A percentile compares a stretch with the other conserved stretches of the same genome.
Conservation (phyloP, 2,797 vertebrate species). For the Pteronotus mesoamericanus region DNA sequence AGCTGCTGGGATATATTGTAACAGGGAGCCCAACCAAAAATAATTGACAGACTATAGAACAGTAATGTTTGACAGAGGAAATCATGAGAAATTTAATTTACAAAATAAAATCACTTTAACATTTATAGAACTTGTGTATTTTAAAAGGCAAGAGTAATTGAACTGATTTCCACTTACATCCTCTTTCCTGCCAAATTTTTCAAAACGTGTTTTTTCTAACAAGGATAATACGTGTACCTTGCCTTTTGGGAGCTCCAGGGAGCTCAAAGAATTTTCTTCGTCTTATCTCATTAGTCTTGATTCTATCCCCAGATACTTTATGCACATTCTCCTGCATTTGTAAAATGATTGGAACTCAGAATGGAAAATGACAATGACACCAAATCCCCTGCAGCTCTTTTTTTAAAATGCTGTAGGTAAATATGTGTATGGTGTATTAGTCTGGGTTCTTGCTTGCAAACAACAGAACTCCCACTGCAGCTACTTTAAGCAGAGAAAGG, state of each 20-base stretch:
- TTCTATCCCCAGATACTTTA: not conserved
- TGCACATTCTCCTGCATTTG: not conserved
- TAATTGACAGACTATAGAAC: not conserved
- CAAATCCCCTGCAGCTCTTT: not conserved
- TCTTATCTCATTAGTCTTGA: conserved; percentile 3
- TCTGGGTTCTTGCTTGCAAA: not conserved
- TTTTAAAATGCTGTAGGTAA: not conserved
- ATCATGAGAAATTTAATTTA: conserved; percentile 5
- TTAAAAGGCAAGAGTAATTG: conserved; percentile 45
- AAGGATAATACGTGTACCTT: not conserved
- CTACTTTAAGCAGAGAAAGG: not conserved
- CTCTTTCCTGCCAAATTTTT: not conserved
- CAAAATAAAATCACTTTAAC: not conserved
- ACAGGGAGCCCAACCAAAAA: not conserved
- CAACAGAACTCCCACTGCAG: not conserved
- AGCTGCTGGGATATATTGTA: not conserved
- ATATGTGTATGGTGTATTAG: not conserved
- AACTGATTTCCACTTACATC: not conserved
- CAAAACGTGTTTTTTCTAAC: not conserved
- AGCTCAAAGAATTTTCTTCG: not conserved
- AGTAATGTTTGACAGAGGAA: not conserved
- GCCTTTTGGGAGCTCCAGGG: not conserved
- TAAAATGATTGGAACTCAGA: not conserved
- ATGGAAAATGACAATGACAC: conserved; percentile 9
- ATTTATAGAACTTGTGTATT: conserved; percentile 14